Evolutionary conservation across 2,797 vertebrate genomes (phyloP).

Genomic region (Octomys mimax): DNA sequence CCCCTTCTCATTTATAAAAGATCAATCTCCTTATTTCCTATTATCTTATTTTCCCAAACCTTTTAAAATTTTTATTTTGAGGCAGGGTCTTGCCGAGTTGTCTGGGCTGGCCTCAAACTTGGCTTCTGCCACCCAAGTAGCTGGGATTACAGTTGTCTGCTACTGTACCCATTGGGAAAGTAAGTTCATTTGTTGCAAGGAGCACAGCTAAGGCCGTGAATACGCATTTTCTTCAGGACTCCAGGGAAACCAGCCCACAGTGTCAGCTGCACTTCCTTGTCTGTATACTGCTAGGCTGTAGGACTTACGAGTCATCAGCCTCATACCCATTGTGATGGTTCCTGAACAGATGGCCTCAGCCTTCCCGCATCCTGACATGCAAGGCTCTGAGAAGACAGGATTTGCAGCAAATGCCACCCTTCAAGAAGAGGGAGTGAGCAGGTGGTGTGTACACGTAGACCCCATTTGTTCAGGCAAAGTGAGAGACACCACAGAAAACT

Average conservation of each 20-base stretch:
- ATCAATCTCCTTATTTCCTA: not conserved
- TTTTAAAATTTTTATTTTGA: not conserved
- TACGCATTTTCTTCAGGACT: not conserved
- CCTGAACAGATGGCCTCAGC: slow-evolving; percentile 54
- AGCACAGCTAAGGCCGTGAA: not conserved
- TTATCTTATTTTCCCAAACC: not conserved
- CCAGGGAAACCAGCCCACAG: not conserved
- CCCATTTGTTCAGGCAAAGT: not conserved
- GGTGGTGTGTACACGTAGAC: not conserved
- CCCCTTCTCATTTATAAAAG: not conserved
- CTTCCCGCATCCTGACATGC: slow-evolving; percentile 37
- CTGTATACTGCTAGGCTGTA: not conserved
- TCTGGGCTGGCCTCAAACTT: not conserved
- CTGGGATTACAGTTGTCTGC: not conserved
- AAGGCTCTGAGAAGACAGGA: slow-evolving; percentile 26
- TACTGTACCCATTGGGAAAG: not conserved
- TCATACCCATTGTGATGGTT: not conserved
- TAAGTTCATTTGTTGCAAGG: not conserved
- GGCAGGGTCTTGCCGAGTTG: not conserved
- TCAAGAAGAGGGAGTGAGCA: slow-evolving; percentile 31
- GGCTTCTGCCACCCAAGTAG: not conserved
- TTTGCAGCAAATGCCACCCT: slow-evolving; percentile 27
- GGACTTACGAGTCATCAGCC: slow-evolving; percentile 2
- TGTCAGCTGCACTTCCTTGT: not conserved
- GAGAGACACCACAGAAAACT: not conserved